Percentiles rank a stretch among this genome's conserved stretches.
Evolutionary conservation across 2,797 vertebrate genomes (phyloP).

Genomic region (Sphenodon punctatus): DNA sequence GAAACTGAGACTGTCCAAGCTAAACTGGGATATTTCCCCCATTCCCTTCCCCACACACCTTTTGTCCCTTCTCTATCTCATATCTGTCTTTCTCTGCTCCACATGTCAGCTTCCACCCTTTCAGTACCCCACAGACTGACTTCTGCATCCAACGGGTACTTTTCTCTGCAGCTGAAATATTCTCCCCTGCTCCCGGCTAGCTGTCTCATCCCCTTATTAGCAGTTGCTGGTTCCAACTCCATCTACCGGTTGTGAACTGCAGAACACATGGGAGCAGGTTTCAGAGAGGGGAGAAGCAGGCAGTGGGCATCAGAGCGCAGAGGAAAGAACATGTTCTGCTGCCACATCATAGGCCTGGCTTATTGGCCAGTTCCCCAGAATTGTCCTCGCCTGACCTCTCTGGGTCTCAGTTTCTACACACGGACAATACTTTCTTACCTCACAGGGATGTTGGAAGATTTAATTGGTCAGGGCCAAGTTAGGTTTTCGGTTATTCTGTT

Average conservation of each 20-base stretch:
- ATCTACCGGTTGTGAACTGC: neutral
- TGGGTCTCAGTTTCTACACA: rapidly evolving
- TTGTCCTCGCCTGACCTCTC: constrained; percentile 15
- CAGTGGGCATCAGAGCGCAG: neutral
- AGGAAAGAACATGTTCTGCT: neutral
- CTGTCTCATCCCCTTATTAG: neutral
- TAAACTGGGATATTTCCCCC: no score
- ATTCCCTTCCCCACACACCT: no score
- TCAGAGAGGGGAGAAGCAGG: neutral
- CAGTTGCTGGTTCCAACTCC: neutral
- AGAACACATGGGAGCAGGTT: neutral
- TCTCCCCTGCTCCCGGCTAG: neutral
- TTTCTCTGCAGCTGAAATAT: neutral
- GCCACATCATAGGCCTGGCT: neutral
- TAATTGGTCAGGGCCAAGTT: neutral
- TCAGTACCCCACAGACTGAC: neutral
- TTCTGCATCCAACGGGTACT: neutral
- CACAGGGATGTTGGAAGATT: neutral
- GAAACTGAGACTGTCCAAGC: no score
- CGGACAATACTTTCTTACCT: neutral
- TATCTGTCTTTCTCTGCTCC: no score
- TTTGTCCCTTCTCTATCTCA: no score
- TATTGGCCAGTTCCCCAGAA: neutral
- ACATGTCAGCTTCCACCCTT: no score
- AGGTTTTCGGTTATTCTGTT: neutral